Base-by-base conservation (phyloP, 2,113 vertebrate genomes). In the Bos javanicus region DNA sequence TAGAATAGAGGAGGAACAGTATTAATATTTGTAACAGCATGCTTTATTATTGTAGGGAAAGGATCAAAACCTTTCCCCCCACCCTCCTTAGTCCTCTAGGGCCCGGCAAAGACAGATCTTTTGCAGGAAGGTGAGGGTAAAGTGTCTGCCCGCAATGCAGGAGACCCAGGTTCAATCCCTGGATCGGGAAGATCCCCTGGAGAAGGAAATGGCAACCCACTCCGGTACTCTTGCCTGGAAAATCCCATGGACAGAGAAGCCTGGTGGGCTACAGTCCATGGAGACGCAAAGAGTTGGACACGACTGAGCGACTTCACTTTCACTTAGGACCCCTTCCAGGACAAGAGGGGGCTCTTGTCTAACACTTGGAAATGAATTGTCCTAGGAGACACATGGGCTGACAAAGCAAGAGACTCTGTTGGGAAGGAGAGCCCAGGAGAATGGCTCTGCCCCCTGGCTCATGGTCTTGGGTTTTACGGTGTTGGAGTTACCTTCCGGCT, bases 381-480 rank as follows among this genome's bases (percentile, higher is more conserved):
- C 39, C 71, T 17, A 76, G 71, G 39, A 15, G 71, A 76, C 39
- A 76, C 1, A 26, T 1, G 23, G 1, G 39, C 12, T 43, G 39
- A 14, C 39, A 76, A 43, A 43, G 23, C 1, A 3, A 7, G 39
- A 76, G 71, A 76, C 23, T 25, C 36, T 26, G 6, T 26, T 7
- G 71, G 71, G 71, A 76, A 76, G 2, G 71, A 43, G 71, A 76
- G 13, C 71, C 39, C 71, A 26, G 71, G 39, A 76, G 39, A 12
- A 26, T 43, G 71, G 71, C 36, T 76, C 71, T 76, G 71, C 71
- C 36, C 1, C 39, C 11, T 26, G 12, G 71, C 36, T 43, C 1
- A 0, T 3, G 0, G 71, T 26, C 36, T 76, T 26, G 39, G 71
- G 39, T 43, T 74, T 25, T 26, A 25, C 0, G 3, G 23, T 26